A percentile compares a stretch with the other conserved stretches of the same genome.
phyloP scores from a whole-genome alignment of 2,797 vertebrate species.

The Cichlasoma orientale region DNA sequence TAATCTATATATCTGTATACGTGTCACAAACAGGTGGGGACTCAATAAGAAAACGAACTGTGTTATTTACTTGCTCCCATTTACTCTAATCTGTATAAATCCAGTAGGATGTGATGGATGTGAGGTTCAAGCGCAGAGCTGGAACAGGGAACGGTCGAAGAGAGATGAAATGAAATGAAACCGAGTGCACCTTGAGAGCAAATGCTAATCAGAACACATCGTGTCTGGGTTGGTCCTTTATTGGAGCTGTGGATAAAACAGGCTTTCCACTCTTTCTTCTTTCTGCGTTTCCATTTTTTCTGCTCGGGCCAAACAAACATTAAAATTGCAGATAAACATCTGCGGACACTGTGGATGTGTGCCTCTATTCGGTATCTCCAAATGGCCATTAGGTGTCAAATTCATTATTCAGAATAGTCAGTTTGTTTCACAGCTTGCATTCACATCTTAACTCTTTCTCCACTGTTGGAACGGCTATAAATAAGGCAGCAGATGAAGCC shows the following conservation, averaged over 20 bases:
- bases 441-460: not conserved
- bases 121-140: not conserved
- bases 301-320: slow-evolving; percentile 3
- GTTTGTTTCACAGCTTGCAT: not conserved
- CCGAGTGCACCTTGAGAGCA: not conserved
- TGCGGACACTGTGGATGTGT: not conserved
- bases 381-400: not conserved
- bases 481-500: slow-evolving; percentile 34
- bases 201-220: slow-evolving; percentile 28
- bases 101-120: not conserved
- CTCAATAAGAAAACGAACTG: not conserved
- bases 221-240: slow-evolving; percentile 12
- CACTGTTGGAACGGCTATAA: slow-evolving; percentile 4
- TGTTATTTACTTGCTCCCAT: not conserved
- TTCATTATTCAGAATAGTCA: not conserved
- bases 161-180: slow-evolving; percentile 3
- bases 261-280: not conserved
- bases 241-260: not conserved
- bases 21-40: not conserved
- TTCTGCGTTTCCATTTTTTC: slow-evolving; percentile 15
- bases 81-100: not conserved
- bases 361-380: not conserved
- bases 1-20: slow-evolving; percentile 23
- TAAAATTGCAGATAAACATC: slow-evolving; percentile 2
- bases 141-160: not conserved